These are phyloP conservation scores for Penaeus monodon DNA, from an alignment of 2,888 invertebrate species.

Conservation along the genomic window DNA sequence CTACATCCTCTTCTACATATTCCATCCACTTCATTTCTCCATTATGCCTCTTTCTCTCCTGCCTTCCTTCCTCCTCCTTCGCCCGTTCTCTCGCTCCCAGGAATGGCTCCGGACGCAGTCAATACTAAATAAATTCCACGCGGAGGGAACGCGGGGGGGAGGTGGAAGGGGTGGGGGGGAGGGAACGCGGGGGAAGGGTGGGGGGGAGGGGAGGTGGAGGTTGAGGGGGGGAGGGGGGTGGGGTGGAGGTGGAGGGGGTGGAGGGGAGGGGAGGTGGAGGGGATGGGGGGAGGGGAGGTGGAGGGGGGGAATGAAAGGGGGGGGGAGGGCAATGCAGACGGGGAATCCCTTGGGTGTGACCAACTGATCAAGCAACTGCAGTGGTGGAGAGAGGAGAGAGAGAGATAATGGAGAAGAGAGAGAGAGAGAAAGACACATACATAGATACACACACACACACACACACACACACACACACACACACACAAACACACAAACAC, in stretches of 20 bases:
- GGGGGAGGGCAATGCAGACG: not conserved
- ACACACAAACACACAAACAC: too few species aligned
- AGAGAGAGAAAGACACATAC: not conserved
- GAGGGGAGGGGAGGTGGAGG: not conserved
- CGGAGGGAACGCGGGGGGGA: not conserved
- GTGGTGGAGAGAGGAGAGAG: not conserved
- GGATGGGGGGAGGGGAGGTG: not conserved
- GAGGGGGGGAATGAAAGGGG: not conserved
- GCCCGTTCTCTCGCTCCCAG: too few species aligned
- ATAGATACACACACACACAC: too few species aligned
- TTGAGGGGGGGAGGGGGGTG: not conserved
- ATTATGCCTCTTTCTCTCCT: too few species aligned
- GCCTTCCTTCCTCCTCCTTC: too few species aligned
- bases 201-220: not conserved
- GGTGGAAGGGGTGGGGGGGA: not conserved
- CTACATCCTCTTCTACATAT: too few species aligned
- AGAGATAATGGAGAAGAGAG: not conserved
- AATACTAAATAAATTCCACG: not conserved
- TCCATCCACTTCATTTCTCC: too few species aligned
- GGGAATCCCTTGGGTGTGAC: not conserved
- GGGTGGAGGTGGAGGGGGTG: not conserved
- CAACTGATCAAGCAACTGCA: conserved; percentile 5
- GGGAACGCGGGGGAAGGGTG: not conserved
- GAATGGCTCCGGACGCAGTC: too few species aligned
- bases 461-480: too few species aligned